A percentile compares a stretch with the other conserved stretches of the same genome.
phyloP scores from a whole-genome alignment of 2,113 vertebrate species.

The Equus przewalskii region DNA sequence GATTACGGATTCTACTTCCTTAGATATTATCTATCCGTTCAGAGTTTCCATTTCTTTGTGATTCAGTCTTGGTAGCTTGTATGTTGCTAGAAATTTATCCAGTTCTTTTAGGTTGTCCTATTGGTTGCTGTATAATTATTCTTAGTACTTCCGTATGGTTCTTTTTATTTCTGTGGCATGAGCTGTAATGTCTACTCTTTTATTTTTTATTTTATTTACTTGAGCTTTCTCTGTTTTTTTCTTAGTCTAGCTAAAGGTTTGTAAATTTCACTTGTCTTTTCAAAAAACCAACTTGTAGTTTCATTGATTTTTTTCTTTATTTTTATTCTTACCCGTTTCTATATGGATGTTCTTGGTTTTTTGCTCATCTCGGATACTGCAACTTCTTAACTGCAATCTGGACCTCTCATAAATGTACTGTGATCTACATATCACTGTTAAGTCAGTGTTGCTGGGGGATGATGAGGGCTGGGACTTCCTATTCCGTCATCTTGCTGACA shows the following conservation, averaged over 20 bases:
- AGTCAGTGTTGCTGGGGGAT: background rate
- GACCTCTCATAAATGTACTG: background rate
- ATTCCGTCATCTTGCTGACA: background rate
- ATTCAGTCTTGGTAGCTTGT: background rate
- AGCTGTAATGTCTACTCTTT: background rate
- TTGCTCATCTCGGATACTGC: background rate
- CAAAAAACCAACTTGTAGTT: background rate
- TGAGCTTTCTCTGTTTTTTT: background rate
- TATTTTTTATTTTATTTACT: background rate
- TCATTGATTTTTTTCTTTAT: background rate
- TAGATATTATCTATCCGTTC: background rate
- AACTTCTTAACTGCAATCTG: background rate
- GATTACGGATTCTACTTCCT: background rate
- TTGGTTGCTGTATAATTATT: background rate
- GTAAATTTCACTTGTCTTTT: background rate
- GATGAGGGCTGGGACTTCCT: background rate
- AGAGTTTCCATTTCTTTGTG: background rate
- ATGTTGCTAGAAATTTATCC: background rate
- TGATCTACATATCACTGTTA: background rate
- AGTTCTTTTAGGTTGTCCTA: background rate
- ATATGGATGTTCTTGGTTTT: background rate
- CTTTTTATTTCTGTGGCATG: background rate
- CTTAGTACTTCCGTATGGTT: background rate
- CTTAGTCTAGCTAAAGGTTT: background rate
- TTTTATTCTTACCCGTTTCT: background rate